Evolutionary conservation across 2,888 invertebrate species (phyloP).

Genomic region (Agonopterix subpropinquella): DNA sequence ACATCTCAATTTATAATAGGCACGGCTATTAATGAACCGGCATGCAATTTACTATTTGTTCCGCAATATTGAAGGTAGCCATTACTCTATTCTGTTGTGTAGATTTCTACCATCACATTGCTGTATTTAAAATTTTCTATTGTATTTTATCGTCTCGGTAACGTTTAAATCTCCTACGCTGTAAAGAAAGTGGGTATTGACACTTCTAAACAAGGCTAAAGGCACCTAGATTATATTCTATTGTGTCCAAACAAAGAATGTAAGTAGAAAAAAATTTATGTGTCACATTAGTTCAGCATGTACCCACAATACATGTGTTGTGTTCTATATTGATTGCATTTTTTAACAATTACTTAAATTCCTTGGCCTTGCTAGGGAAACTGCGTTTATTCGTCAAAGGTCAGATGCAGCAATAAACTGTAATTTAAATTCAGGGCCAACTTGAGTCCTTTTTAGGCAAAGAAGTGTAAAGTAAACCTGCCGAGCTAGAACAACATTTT

Average conservation of each 20-base stretch:
- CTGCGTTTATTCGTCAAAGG: conserved; percentile 27
- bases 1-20: conserved; percentile 45
- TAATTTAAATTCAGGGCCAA: conserved; percentile 47
- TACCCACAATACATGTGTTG: too few relatives aligned
- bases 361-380: conserved; percentile 35
- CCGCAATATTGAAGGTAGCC: conserved; percentile 42
- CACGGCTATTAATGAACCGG: conserved; percentile 57
- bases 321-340: too few relatives aligned
- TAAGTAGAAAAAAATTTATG: not conserved
- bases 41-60: conserved; percentile 48
- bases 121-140: conserved; percentile 20
- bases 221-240: not conserved
- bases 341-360: not conserved
- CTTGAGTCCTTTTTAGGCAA: conserved; percentile 36
- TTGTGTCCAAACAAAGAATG: not conserved
- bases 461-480: not conserved
- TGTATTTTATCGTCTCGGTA: conserved; percentile 12
- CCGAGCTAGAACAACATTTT: too few relatives aligned
- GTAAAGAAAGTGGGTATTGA: conserved; percentile 31
- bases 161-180: conserved; percentile 33
- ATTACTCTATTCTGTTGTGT: conserved; percentile 33
- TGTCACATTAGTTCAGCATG: too few relatives aligned
- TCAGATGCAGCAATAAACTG: conserved; percentile 27
- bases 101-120: conserved; percentile 36
- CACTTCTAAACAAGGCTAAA: not conserved